Conservation (phyloP, 2,113 vertebrate genomes). For the Pogona vitticeps region DNA sequence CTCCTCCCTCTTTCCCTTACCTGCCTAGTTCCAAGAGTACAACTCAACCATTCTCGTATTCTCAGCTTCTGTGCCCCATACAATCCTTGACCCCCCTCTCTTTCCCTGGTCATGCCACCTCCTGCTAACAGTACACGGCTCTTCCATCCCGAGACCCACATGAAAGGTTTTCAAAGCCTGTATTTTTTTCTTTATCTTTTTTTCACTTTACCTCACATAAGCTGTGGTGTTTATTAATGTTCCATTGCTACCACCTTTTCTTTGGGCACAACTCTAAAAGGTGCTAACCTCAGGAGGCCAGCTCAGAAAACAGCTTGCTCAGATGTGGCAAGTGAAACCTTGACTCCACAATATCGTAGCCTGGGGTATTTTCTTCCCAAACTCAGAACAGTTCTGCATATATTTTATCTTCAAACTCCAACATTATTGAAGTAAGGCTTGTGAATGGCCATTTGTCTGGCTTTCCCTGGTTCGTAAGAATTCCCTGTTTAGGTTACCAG, state of each 20-base stretch:
- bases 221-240: neutral
- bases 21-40: neutral
- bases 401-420: neutral
- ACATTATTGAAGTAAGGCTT: neutral
- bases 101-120: neutral
- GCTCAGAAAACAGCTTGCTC: neutral
- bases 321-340: conserved; percentile 19
- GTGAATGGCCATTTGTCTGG: neutral
- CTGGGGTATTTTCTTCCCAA: conserved; percentile 11
- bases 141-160: neutral
- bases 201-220: neutral
- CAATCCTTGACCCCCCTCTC: no score
- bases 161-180: neutral
- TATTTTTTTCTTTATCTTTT: neutral
- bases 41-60: neutral
- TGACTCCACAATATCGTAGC: conserved; percentile 12
- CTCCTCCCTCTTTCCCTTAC: no score
- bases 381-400: neutral
- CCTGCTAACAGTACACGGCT: neutral
- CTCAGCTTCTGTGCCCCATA: neutral
- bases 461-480: neutral
- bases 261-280: conserved; percentile 3
- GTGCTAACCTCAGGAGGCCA: neutral
- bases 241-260: conserved; percentile 7
- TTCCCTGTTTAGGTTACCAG: neutral